Conservation (phyloP, 2,113 vertebrate genomes). For the Bubo bubo region DNA sequence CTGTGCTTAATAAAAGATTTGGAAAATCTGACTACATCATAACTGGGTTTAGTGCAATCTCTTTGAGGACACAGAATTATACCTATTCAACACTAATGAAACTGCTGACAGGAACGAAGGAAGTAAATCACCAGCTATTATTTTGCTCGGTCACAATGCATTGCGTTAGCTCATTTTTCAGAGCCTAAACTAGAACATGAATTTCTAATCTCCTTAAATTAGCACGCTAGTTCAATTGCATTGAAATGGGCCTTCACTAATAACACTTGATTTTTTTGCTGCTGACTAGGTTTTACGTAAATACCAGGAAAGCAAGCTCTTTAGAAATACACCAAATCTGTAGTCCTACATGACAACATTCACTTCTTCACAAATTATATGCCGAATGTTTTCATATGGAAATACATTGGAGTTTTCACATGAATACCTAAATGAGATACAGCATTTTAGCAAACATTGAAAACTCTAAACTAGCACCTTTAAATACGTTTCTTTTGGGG, state of each 20-base stretch:
- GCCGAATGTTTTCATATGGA: not conserved
- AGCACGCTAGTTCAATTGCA: not conserved
- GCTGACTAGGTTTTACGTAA: not conserved
- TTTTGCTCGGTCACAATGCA: not conserved
- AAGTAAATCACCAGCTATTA: constrained; percentile 23
- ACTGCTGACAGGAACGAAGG: constrained; percentile 26
- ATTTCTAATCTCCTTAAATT: constrained; percentile 19
- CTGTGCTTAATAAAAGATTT: constrained; percentile 1
- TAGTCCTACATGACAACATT: not conserved
- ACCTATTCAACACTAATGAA: constrained; percentile 16
- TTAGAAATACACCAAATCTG: not conserved
- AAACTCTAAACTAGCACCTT: not conserved
- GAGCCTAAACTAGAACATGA: not conserved
- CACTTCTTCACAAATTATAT: not conserved
- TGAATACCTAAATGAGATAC: not conserved
- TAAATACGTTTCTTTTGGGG: not conserved
- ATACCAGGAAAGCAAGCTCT: not conserved
- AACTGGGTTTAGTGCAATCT: not conserved
- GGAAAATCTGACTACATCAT: not conserved
- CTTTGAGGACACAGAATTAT: not conserved
- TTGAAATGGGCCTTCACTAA: not conserved
- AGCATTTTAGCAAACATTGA: not conserved
- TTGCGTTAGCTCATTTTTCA: not conserved
- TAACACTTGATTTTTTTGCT: not conserved
- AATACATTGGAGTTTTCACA: not conserved